These are phyloP conservation scores for Hyalella azteca DNA, from an alignment of 2,888 invertebrate species.

Conservation along the genomic window DNA sequence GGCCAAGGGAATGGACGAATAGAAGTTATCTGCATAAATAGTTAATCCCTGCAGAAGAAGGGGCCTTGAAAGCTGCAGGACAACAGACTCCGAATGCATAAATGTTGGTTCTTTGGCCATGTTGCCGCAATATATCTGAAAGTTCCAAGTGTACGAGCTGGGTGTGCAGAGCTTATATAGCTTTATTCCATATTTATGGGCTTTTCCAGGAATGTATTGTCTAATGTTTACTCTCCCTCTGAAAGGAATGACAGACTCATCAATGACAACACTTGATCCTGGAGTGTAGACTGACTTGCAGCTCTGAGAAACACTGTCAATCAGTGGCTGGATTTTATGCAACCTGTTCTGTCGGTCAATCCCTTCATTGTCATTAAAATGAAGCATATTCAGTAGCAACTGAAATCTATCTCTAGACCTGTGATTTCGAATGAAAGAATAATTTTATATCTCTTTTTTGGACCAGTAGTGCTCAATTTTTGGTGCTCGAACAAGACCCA, in stretches of 20 bases:
- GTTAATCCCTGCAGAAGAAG: conserved; percentile 27
- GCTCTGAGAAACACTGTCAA: conserved; percentile 9
- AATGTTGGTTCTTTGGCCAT: not conserved
- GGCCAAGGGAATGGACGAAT: not conserved
- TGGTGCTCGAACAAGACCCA: no score
- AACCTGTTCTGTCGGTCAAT: conserved; percentile 17
- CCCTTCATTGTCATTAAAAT: conserved; percentile 30
- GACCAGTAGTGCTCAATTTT: conserved; percentile 31
- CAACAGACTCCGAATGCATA: not conserved
- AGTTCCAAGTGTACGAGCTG: not conserved
- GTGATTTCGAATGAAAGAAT: conserved; percentile 18
- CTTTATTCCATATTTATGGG: conserved; percentile 10
- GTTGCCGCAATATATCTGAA: not conserved
- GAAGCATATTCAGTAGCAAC: conserved; percentile 2
- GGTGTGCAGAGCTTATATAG: conserved; percentile 13
- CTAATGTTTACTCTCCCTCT: not conserved
- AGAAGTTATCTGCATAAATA: conserved; percentile 36
- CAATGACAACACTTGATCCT: conserved; percentile 28
- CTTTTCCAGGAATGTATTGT: conserved; percentile 5
- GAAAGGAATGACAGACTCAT: not conserved
- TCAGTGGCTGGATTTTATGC: conserved; percentile 30
- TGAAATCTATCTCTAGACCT: conserved; percentile 31
- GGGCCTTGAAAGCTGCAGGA: conserved; percentile 21
- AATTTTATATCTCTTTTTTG: conserved; percentile 15
- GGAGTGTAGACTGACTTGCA: conserved; percentile 12